Base-by-base conservation (phyloP, 2,797 vertebrate species). In the Euthynnus affinis region DNA sequence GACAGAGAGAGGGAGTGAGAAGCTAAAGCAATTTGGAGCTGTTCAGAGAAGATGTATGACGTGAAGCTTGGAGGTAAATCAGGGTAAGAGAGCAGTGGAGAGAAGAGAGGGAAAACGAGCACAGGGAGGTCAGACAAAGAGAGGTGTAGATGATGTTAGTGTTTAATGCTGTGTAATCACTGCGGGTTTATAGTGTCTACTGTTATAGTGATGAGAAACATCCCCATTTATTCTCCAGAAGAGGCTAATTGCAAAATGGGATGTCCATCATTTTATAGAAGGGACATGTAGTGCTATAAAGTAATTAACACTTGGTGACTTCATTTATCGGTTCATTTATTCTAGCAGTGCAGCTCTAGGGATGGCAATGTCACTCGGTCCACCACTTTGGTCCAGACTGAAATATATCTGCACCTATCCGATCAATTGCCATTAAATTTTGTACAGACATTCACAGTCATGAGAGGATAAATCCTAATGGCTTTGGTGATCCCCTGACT, bases 21-120 rank as follows among this genome's bases (percentile, higher is more conserved):
- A 73, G 71, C 74, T 74, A 71, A 87, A 86, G 89, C 77, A 87
- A 89, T 91, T 91, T 87, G 78, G 67, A 85, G 74, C 80, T 62
- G 77, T 79, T 80, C 64, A 42, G 76, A 80, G 82, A 87, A 90
- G 89, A 92, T 83, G 81, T 81, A 91, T 7, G 69, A 85, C 84
- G 58, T n/a, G 22, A 71, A 78, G 80, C 67, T 56, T n/a, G 13
- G 75, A 88, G 81, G 82, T 90, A 86, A 87, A 87, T 84, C 81
- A 86, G 87, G 86, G 81, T 89, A 81, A 84, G 74, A 46, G 75
- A 81, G 66, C 1, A 7, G 37, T 14, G 64, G 69, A 72, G 77
- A 75, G 62, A 3, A 46, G 27, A 34, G 68, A 72, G 78, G 71
- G 52, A 82, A 82, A 70, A 86, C 76, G 49, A 77, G 73, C 67